Evolutionary conservation across 2,113 vertebrate species (phyloP).

Genomic region (Oncorhynchus keta): DNA sequence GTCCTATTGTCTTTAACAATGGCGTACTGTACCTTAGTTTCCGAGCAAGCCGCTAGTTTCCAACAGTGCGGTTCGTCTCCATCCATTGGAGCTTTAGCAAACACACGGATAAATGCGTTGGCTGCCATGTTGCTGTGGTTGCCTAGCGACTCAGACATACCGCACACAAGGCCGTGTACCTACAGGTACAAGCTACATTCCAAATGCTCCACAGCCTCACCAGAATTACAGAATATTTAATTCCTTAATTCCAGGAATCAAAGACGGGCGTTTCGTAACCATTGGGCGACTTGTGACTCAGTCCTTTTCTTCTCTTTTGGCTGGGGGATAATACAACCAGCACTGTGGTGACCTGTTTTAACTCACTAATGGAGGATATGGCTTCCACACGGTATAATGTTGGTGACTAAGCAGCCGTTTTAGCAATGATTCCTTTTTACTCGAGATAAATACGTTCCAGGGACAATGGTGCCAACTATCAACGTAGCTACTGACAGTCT

Average conservation of each 20-base stretch:
- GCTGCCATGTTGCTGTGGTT: slow-evolving; percentile 44
- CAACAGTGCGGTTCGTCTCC: background rate
- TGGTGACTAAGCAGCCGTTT: too few relatives aligned
- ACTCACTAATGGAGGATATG: background rate
- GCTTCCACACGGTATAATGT: background rate
- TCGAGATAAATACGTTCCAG: too few relatives aligned
- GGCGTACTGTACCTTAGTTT: background rate
- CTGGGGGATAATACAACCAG: slow-evolving; percentile 14
- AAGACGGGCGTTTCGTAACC: slow-evolving; percentile 25
- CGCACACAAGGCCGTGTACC: slow-evolving; percentile 43
- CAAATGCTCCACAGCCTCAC: slow-evolving; percentile 20
- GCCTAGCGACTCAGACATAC: slow-evolving; percentile 33
- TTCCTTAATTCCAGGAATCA: slow-evolving; percentile 42
- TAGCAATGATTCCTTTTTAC: too few relatives aligned
- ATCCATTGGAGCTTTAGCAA: background rate
- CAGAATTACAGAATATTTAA: slow-evolving; percentile 30
- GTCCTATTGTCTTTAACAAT: too few relatives aligned
- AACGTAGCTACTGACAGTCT: too few relatives aligned
- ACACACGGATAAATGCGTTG: slow-evolving; percentile 38
- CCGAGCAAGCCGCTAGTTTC: background rate
- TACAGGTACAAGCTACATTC: slow-evolving; percentile 20
- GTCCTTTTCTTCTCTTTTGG: slow-evolving; percentile 41
- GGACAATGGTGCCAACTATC: too few relatives aligned
- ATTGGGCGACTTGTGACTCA: slow-evolving; percentile 51
- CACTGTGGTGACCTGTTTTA: slow-evolving; percentile 27